Evolutionary conservation across 2,113 vertebrate species (phyloP).

Genomic region (Okapia johnstoni): DNA sequence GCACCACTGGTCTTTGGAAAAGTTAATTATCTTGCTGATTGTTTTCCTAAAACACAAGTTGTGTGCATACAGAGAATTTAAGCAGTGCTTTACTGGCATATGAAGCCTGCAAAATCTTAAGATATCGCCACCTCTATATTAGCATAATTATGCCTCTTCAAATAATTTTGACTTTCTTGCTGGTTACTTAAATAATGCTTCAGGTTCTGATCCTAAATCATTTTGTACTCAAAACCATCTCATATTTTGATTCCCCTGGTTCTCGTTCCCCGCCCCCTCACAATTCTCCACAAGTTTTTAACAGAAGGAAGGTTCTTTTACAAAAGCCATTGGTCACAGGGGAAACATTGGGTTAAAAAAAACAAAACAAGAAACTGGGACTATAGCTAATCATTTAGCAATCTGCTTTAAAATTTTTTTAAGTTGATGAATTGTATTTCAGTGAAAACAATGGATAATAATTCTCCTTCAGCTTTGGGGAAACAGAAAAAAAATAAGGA

Average conservation of each 20-base stretch:
- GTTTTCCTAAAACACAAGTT: constrained; percentile 29
- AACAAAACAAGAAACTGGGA: neutral
- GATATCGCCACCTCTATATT: neutral
- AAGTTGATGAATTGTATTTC: neutral
- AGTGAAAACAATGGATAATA: constrained; percentile 8
- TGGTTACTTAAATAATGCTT: neutral
- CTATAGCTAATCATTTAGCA: neutral
- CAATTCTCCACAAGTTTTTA: neutral
- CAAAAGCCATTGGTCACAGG: neutral
- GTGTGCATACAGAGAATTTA: neutral
- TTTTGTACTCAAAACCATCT: neutral
- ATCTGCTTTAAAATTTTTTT: neutral
- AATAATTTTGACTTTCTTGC: neutral
- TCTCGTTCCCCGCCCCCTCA: neutral
- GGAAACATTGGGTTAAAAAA: neutral
- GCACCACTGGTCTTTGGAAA: neutral
- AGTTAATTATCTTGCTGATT: neutral
- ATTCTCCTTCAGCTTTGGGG: neutral
- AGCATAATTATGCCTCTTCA: neutral
- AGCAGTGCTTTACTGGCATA: neutral
- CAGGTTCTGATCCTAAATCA: neutral
- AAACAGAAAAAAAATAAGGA: neutral
- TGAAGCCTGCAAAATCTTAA: neutral
- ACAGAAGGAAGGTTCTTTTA: neutral
- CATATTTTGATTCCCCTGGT: neutral